phyloP scores from a whole-genome alignment of 2,888 invertebrate genomes.

The Eupeodes luniger region DNA sequence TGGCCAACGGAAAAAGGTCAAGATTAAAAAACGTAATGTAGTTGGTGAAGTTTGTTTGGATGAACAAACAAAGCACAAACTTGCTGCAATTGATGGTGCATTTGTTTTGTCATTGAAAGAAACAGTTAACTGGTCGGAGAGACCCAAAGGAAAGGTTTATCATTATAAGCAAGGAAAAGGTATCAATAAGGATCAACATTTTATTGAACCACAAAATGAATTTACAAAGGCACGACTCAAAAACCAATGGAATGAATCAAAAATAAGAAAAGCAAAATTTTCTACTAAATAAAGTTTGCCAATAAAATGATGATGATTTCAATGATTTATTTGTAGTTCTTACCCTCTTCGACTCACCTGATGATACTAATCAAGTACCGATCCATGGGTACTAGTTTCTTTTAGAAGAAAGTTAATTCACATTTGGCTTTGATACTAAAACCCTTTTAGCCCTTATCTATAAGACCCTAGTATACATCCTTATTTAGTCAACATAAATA shows the following conservation, averaged over 20 bases:
- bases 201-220: constrained; percentile 78
- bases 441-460: too few species aligned
- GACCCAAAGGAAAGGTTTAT: constrained; percentile 77
- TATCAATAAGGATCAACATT: constrained; percentile 58
- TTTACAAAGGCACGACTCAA: constrained; percentile 78
- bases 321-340: too few species aligned
- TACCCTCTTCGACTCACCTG: too few species aligned
- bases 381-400: too few species aligned
- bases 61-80: constrained; percentile 52
- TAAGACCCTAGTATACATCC: too few species aligned
- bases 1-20: constrained; percentile 78
- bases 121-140: constrained; percentile 77
- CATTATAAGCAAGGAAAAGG: constrained; percentile 77
- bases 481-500: too few species aligned
- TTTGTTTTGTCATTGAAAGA: constrained; percentile 77
- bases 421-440: too few species aligned
- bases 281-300: constrained; percentile 6
- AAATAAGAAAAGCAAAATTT: constrained; percentile 77
- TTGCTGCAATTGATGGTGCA: constrained; percentile 77
- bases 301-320: too few species aligned
- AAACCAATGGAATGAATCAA: constrained; percentile 80
- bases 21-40: constrained; percentile 77
- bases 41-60: constrained; percentile 43
- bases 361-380: too few species aligned
- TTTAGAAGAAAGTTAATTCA: too few species aligned